Base-by-base conservation (phyloP, 2,888 invertebrate genomes). In the Epirrhoe tristata region DNA sequence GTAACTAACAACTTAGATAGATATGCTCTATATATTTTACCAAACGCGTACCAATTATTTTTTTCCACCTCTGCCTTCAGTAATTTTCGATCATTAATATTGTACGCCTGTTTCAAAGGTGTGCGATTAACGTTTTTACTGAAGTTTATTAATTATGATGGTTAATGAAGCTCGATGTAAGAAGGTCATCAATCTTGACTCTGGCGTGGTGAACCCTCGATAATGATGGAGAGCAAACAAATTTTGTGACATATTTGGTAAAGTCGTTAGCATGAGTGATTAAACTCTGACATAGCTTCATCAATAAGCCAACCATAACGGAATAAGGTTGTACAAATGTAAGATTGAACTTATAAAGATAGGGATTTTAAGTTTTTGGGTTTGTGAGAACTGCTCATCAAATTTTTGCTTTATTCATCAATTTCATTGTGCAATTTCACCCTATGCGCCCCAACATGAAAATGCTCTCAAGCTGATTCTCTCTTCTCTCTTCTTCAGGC, bases 141-240 rank as follows among this genome's bases (percentile, higher is more conserved):
- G 70, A 74, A 73, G 75, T 73, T 79, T 80, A 81, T 79, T 82
- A 84, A 82, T 84, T 79, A 83, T 76, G 71, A 75, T 76, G 78
- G 78, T 75, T 84, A 86, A 87, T 87, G 83, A 86, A 82, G 81
- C 80, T 81, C 82, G 81, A 85, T 88, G 83, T 78, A 80, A 82
- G 77, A 78, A 69, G 67, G 78, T 74, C 81, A 88, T 88, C 84
- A 88, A 87, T 88, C 87, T 85, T 81, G 69, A 63, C 69, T 71
- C 81, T 80, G 71, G 34, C 31, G 78, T 85, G 86, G 87, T 85
- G 78, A 82, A 81, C 78, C 79, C 69, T 66, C 73, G 72, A 78
- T 81, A 85, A 81, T 81, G 84, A 81, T 76, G 77, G 62, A 72
- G 75, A 73, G 71, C 72, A 68, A 73, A 78, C 75, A 76, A 76